Conservation (phyloP, 2,888 invertebrate species). For the Geotrupes spiniger region DNA sequence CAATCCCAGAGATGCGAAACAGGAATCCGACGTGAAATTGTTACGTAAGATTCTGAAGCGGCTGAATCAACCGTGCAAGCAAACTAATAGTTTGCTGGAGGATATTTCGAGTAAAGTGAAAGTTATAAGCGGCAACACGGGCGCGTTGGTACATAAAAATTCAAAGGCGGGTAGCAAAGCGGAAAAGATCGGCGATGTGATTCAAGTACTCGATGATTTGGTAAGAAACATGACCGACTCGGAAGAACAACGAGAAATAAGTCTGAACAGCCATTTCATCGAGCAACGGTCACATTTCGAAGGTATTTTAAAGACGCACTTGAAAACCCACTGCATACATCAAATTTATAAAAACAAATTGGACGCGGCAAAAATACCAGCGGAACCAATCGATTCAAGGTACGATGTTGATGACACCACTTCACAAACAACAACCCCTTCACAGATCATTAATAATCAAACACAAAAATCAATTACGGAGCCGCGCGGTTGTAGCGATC, state of each 20-base stretch:
- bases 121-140: slow-evolving; percentile 40
- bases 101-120: slow-evolving; percentile 38
- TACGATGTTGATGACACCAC: no score
- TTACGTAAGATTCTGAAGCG: slow-evolving; percentile 35
- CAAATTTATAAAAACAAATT: background rate
- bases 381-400: background rate
- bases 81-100: slow-evolving; percentile 40
- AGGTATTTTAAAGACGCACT: slow-evolving; percentile 21
- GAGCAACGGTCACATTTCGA: slow-evolving; percentile 28
- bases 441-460: no score
- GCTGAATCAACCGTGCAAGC: slow-evolving; percentile 35
- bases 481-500: slow-evolving; percentile 43
- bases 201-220: slow-evolving; percentile 36
- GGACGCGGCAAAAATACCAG: background rate
- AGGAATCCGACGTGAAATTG: slow-evolving; percentile 28
- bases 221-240: slow-evolving; percentile 37
- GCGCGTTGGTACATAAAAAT: no score
- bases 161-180: no score
- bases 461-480: no score
- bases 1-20: slow-evolving; percentile 20
- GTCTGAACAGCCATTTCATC: slow-evolving; percentile 24
- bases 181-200: background rate
- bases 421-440: no score
- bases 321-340: slow-evolving; percentile 12
- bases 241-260: slow-evolving; percentile 31